Base-by-base conservation (phyloP, 2,797 vertebrate species). In the Lacerta viridis region DNA sequence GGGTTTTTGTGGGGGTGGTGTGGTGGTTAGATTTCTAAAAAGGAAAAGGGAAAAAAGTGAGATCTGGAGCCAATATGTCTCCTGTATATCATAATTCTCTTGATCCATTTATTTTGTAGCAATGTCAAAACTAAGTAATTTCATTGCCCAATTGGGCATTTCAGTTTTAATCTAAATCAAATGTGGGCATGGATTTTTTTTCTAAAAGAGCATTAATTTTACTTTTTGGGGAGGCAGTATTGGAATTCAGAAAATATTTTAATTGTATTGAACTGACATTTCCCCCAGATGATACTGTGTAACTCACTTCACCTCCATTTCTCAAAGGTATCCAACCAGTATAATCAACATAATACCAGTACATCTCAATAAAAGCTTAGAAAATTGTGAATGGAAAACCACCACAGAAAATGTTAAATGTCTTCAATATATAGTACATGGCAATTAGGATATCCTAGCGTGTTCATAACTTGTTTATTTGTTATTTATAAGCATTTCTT, bases 81-180 rank as follows among this genome's bases (percentile, higher is more conserved):
- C 88, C 92, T 91, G 86, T 82, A 84, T 75, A 61, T 18, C 25
- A 25, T 68, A n/a, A 1, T 55, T 55, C 50, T 66, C 7, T 79
- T 25, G 13, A 79, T 46, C 68, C 72, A 61, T 9, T 81, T 4
- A 76, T 85, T 87, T 91, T 86, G 1, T 55, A 64, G 76, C 2
- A 86, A 33, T 61, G 27, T 72, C 79, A 85, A 78, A 85, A 83
- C 8, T 25, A 9, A 20, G 43, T 41, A n/a, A 79, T 18, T 74
- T 39, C 27, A 20, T 43, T 80, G 27, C 85, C 72, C 23, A 59
- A 43, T 41, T 80, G 74, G 27, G 41, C 68, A 87, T 80, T 87
- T 78, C 25, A 41, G 3, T 50, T 79, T 79, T 15, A 61, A 41
- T 43, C 23, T 25, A 36, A 46, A 83, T 46, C 6, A 50, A 55